Conservation (phyloP, 92 coral and sea anemone species). For the Anthopleura xanthogrammica region DNA sequence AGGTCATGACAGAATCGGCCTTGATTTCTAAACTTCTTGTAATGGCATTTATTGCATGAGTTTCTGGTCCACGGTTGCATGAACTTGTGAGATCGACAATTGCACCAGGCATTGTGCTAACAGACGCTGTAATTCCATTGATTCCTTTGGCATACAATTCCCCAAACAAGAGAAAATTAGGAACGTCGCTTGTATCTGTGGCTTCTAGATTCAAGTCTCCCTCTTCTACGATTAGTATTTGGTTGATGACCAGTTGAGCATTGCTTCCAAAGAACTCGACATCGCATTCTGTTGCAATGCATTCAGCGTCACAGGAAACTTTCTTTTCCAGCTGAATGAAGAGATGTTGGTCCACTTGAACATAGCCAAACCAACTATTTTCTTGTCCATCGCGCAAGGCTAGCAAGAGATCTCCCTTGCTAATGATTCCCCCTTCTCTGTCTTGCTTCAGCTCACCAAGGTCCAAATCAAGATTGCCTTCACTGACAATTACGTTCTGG, state of each 20-base stretch:
- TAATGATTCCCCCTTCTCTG: constrained; percentile 38
- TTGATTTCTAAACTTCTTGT: constrained; percentile 50
- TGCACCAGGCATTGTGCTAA: constrained; percentile 43
- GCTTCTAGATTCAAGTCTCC: constrained; percentile 43
- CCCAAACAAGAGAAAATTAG: constrained; percentile 44
- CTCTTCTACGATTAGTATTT: constrained; percentile 30
- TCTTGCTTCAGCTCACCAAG: constrained; percentile 48
- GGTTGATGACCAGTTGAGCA: constrained; percentile 52
- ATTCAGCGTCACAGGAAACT: constrained; percentile 51
- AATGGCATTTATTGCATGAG: constrained; percentile 36
- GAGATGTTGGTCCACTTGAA: constrained; percentile 35
- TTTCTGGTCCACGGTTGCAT: neutral
- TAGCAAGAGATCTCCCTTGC: constrained; percentile 49
- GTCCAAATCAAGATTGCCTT: constrained; percentile 34
- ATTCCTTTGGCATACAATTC: constrained; percentile 50
- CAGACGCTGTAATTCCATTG: constrained; percentile 45
- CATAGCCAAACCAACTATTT: constrained; percentile 52
- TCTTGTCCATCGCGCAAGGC: constrained; percentile 35
- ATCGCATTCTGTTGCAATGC: constrained; percentile 46
- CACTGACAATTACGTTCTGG: constrained; percentile 37
- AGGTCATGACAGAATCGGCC: constrained; percentile 36
- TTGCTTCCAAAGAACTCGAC: constrained; percentile 43
- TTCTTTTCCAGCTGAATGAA: constrained; percentile 40
- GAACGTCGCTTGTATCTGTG: constrained; percentile 25
- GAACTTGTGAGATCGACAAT: constrained; percentile 34